These are phyloP conservation scores for Lota lota DNA, from an alignment of 2,113 vertebrate species.

Conservation along the genomic window DNA sequence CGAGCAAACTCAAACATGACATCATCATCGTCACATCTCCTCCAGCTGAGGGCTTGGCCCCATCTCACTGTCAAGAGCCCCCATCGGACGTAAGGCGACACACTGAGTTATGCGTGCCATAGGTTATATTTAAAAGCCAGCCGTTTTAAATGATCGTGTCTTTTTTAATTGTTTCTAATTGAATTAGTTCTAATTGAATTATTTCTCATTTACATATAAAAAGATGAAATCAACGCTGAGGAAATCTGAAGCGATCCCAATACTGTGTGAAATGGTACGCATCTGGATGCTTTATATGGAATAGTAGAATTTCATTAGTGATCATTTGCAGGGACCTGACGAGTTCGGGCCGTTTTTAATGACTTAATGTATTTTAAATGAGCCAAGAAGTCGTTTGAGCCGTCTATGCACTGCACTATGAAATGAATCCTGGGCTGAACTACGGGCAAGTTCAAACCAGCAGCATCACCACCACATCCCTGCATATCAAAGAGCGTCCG, in stretches of 20 bases:
- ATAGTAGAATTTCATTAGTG: background rate
- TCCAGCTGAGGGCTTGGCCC: background rate
- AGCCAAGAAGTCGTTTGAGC: constrained; percentile 1
- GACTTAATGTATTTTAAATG: background rate
- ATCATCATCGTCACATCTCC: constrained; percentile 40
- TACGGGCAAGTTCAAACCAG: constrained; percentile 40
- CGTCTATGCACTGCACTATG: constrained; percentile 17
- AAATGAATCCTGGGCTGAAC: constrained; percentile 30
- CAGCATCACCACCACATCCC: constrained; percentile 16
- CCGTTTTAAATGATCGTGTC: too few species aligned
- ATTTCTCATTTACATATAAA: too few species aligned
- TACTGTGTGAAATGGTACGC: too few species aligned
- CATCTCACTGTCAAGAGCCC: background rate
- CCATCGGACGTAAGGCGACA: background rate
- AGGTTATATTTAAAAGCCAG: too few species aligned
- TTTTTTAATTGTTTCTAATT: too few species aligned
- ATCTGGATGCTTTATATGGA: too few species aligned
- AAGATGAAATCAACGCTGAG: too few species aligned
- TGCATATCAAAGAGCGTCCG: too few species aligned
- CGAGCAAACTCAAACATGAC: constrained; percentile 72
- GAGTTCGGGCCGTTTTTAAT: constrained; percentile 5
- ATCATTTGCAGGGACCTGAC: constrained; percentile 18
- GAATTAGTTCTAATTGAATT: too few species aligned
- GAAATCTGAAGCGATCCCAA: too few species aligned
- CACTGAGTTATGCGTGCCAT: background rate